A percentile compares a stretch with the other conserved stretches of the same genome.
These are phyloP conservation scores for Trichomycterus rosablanca DNA, from an alignment of 2,113 vertebrate species.

Conservation along the genomic window DNA sequence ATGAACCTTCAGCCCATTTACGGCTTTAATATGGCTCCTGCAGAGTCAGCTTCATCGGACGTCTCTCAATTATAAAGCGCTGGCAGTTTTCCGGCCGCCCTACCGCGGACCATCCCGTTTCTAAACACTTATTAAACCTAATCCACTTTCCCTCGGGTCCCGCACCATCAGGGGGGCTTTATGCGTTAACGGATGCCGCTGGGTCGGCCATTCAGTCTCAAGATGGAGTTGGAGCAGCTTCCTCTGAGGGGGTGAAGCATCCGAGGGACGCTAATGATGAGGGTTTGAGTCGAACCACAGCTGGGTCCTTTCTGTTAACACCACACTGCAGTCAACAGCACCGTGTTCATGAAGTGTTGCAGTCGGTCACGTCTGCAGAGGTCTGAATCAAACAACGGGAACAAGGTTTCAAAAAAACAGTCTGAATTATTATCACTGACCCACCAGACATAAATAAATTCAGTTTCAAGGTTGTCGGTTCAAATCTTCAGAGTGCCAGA, in stretches of 20 bases:
- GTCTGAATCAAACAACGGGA: not conserved
- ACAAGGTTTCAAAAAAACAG: not conserved
- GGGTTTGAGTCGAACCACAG: conserved; percentile 4
- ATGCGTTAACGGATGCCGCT: conserved; percentile 19
- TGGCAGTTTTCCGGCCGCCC: conserved; percentile 45
- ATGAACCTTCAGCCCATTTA: conserved; percentile 22
- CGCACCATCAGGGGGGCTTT: conserved; percentile 55
- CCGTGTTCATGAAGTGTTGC: not conserved
- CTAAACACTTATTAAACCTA: conserved; percentile 38
- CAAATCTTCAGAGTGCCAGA: too few species aligned
- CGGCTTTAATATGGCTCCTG: conserved; percentile 39
- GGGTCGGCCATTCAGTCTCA: not conserved
- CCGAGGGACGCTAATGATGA: not conserved
- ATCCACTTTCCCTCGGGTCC: conserved; percentile 49
- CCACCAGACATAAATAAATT: too few species aligned
- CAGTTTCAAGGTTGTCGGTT: too few species aligned
- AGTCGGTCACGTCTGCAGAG: not conserved
- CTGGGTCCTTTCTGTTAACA: not conserved
- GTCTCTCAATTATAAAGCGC: conserved; percentile 50
- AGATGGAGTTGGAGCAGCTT: not conserved
- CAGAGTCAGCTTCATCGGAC: conserved; percentile 46
- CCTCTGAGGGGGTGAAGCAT: not conserved
- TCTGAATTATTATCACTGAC: too few species aligned
- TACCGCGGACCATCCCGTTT: conserved; percentile 11
- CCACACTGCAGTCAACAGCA: not conserved